phyloP scores from a whole-genome alignment of 2,113 vertebrate genomes.

The Fulmarus glacialis region DNA sequence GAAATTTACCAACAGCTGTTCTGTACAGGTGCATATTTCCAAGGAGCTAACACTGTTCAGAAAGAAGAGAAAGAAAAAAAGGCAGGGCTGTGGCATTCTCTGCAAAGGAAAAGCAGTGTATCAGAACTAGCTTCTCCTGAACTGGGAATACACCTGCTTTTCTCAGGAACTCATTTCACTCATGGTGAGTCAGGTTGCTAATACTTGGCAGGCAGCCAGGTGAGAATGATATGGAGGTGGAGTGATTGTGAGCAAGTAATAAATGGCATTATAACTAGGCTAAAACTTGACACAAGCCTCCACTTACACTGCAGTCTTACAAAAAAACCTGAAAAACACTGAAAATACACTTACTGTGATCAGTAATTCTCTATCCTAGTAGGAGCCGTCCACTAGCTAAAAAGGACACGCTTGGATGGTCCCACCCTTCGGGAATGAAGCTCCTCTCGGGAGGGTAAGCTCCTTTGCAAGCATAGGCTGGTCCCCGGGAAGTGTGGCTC shows the following conservation, averaged over 20 bases:
- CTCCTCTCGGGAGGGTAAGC: neutral
- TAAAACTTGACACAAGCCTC: neutral
- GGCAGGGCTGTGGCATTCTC: neutral
- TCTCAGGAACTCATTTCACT: neutral
- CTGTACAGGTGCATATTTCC: rapidly evolving
- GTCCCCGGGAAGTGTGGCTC: rapidly evolving
- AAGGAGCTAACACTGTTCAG: neutral
- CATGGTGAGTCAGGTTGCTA: neutral
- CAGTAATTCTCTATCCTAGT: neutral
- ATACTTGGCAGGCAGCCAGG: neutral
- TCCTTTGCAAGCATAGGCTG: neutral
- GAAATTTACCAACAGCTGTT: neutral
- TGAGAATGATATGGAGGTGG: neutral
- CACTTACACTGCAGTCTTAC: neutral
- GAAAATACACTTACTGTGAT: neutral
- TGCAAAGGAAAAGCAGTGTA: neutral
- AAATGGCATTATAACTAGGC: neutral
- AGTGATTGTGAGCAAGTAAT: neutral
- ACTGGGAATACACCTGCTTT: neutral
- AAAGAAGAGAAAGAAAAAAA: neutral
- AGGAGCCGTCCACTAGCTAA: neutral
- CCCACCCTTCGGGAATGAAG: neutral
- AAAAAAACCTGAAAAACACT: neutral
- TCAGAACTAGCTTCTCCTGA: neutral
- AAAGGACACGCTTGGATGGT: neutral